Evolutionary conservation across 1,140 invertebrate species (phyloP).

Genomic region (Oscheius sp.): DNA sequence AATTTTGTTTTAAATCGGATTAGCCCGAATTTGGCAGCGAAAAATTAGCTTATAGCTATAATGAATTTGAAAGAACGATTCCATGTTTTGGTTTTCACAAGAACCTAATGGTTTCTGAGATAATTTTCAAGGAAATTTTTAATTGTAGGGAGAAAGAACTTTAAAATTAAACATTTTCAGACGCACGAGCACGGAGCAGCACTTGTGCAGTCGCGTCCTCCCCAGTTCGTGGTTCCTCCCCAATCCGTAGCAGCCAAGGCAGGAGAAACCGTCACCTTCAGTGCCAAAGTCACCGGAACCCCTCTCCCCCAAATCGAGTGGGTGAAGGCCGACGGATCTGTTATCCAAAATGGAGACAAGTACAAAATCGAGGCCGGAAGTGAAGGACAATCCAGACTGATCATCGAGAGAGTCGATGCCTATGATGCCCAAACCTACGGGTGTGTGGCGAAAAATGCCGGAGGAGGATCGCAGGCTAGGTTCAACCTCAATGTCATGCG

Average conservation of each 20-base stretch:
- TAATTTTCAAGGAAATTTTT: too few relatives aligned
- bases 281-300: constrained; percentile 46
- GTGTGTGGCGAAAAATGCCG: constrained; percentile 47
- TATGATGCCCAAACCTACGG: constrained; percentile 41
- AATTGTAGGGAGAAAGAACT: too few relatives aligned
- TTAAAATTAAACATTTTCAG: neutral
- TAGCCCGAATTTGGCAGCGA: too few relatives aligned
- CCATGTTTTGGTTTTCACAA: too few relatives aligned
- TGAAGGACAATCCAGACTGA: constrained; percentile 43
- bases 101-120: too few relatives aligned
- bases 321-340: constrained; percentile 39
- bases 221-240: constrained; percentile 53
- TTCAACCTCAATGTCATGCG: constrained; percentile 43
- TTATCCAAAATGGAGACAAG: constrained; percentile 37
- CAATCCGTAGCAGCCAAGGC: constrained; percentile 46
- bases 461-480: constrained; percentile 40
- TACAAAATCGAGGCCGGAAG: constrained; percentile 39
- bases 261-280: constrained; percentile 51
- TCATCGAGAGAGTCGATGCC: constrained; percentile 40
- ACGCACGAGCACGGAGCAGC: constrained; percentile 35
- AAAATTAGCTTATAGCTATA: too few relatives aligned
- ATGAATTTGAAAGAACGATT: too few relatives aligned
- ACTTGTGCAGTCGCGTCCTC: constrained; percentile 51
- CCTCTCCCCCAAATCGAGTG: constrained; percentile 45
- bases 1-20: too few relatives aligned